Conservation (phyloP, 1,140 invertebrate species). For the Metaphire vulgaris region DNA sequence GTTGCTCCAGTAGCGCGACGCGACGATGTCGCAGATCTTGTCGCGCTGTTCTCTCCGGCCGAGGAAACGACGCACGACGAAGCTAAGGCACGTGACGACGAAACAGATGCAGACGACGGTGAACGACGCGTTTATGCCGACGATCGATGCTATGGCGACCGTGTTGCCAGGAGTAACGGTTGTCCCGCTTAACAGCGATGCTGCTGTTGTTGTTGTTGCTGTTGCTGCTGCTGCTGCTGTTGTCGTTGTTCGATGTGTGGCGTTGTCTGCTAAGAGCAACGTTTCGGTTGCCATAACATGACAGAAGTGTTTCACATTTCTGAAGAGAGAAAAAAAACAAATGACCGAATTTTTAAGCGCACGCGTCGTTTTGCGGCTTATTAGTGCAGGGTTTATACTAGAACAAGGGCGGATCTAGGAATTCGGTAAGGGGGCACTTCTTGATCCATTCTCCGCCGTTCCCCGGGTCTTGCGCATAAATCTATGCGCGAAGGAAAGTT, state of each 20-base stretch:
- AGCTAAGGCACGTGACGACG: slow-evolving; percentile 22
- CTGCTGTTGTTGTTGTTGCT: not conserved
- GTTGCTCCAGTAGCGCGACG: slow-evolving; percentile 23
- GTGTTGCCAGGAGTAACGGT: not conserved
- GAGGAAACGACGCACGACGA: slow-evolving; percentile 2
- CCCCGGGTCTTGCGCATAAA: not conserved
- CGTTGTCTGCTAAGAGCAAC: not conserved
- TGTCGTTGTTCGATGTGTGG: not conserved
- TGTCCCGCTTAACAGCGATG: not conserved
- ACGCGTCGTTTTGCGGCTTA: not conserved
- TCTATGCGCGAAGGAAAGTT: not conserved
- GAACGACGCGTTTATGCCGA: slow-evolving; percentile 10
- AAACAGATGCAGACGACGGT: slow-evolving; percentile 11
- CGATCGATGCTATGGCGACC: not conserved
- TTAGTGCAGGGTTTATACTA: not conserved
- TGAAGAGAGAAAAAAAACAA: not conserved
- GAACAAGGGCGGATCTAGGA: no score
- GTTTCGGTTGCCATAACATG: not conserved
- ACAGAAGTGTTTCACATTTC: not conserved
- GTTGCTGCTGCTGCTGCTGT: not conserved
- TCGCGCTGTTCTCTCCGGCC: slow-evolving; percentile 23
- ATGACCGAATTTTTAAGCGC: not conserved
- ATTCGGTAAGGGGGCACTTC: not conserved
- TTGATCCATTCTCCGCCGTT: not conserved
- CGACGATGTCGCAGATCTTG: slow-evolving; percentile 23